Base-by-base conservation (phyloP, 2,797 vertebrate species). In the Eospalax fontanierii region DNA sequence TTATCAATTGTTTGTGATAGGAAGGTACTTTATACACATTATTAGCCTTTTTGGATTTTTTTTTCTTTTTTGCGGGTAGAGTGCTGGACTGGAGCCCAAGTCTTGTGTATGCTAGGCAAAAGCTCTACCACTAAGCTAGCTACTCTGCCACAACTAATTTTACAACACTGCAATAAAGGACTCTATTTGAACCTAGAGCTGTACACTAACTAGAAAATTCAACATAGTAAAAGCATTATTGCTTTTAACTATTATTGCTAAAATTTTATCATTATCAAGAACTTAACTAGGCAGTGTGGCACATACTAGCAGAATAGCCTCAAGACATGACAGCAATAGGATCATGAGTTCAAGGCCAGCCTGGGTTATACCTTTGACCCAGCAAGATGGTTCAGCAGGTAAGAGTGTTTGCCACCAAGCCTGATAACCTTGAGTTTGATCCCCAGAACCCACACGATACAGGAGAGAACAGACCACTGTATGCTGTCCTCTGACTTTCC, bases 141-240 rank as follows among this genome's bases (percentile, higher is more conserved):
- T 54, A 35, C 50, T 22, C 65, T 70, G 30, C 6, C 40, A 12
- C 46, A 26, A 8, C n/a, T 70, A 85, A 7, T 85, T 83, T 70
- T 35, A 84, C 46, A 84, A 73, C 59, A 70, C 87, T 50, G 2
- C 68, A 89, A 33, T 84, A 63, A 50, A 68, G 54, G 16, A 38
- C 1, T 87, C 18, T 75, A 40, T 83, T 81, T 93, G n/a, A 28
- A 89, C 90, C 40, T 89, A 86, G 35, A 84, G 22, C 38, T 92
- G 33, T 90, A 71, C 78, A 95, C 12, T 54, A 92, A 65, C 38
- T 70, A 54, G n/a, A 63, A 89, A 84, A 93, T 80, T 74, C 87
- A 93, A 82, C 19, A 91, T 9, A 84, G 12, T 43, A 50, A 24
- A 90, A n/a, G 76, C 61, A 79, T 24, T 46, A 83, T 15, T 66